Conservation (phyloP, 2,888 invertebrate genomes). For the Macrosoma leucophasiata region DNA sequence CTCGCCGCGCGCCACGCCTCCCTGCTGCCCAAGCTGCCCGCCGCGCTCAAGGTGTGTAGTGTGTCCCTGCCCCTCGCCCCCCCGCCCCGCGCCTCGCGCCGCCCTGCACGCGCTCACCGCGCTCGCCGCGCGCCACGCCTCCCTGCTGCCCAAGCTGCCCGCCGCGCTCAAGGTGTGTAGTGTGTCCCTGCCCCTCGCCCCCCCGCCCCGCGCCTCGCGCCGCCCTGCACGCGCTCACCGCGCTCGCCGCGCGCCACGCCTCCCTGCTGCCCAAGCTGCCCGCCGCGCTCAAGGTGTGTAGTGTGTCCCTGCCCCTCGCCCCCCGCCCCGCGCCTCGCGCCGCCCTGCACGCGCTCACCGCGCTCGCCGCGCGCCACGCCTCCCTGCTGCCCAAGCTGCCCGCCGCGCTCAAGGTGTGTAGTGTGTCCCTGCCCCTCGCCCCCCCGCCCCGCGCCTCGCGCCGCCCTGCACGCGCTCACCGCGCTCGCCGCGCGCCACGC, state of each 20-base stretch:
- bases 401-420: constrained; percentile 95
- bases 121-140: constrained; percentile 85
- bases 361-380: constrained; percentile 86
- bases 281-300: constrained; percentile 94
- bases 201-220: constrained; percentile 90
- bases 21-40: constrained; percentile 95
- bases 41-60: constrained; percentile 91
- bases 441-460: constrained; percentile 88
- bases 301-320: no score
- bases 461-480: constrained; percentile 93
- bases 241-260: constrained; percentile 88
- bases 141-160: constrained; percentile 76
- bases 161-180: constrained; percentile 86
- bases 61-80: constrained; percentile 88
- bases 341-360: constrained; percentile 85
- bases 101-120: constrained; percentile 96
- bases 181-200: constrained; percentile 87
- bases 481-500: constrained; percentile 81
- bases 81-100: constrained; percentile 94
- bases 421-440: constrained; percentile 91
- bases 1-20: constrained; percentile 92
- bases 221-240: constrained; percentile 95
- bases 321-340: constrained; percentile 79
- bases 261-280: constrained; percentile 90
- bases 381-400: constrained; percentile 87